phyloP scores from a whole-genome alignment of 2,888 invertebrate genomes.

The Rotaria magnacalcarata region DNA sequence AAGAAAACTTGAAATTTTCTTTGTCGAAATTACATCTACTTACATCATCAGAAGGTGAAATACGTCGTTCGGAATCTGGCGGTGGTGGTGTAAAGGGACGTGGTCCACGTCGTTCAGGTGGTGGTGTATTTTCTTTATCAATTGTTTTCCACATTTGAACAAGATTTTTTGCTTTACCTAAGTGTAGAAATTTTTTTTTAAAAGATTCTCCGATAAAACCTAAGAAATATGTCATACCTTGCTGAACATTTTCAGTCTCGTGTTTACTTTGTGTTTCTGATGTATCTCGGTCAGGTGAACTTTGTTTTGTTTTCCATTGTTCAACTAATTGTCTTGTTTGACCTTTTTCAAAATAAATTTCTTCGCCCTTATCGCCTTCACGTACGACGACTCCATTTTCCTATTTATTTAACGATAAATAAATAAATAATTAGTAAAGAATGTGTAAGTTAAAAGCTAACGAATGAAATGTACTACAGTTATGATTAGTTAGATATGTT shows the following conservation, averaged over 20 bases:
- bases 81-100: constrained; percentile 44
- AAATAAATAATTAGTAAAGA: not conserved
- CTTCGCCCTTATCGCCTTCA: constrained; percentile 17
- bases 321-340: constrained; percentile 25
- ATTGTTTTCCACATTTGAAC: constrained; percentile 36
- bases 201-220: too few relatives aligned
- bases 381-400: not conserved
- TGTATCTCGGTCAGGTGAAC: not conserved
- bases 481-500: too few relatives aligned
- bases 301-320: constrained; percentile 29
- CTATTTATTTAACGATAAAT: not conserved
- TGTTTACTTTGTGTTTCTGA: not conserved
- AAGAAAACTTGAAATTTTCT: too few relatives aligned
- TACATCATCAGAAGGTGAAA: not conserved
- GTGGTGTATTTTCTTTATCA: constrained; percentile 34
- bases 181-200: not conserved
- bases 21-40: not conserved
- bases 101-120: constrained; percentile 30
- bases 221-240: not conserved
- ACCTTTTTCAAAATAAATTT: constrained; percentile 35
- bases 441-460: too few relatives aligned
- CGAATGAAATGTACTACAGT: not conserved
- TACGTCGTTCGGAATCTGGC: not conserved
- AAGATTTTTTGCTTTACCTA: constrained; percentile 33
- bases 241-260: not conserved